A percentile compares a stretch with the other conserved stretches of the same genome.
Conservation (phyloP, 2,113 vertebrate species). For the Trogon melanurus region DNA sequence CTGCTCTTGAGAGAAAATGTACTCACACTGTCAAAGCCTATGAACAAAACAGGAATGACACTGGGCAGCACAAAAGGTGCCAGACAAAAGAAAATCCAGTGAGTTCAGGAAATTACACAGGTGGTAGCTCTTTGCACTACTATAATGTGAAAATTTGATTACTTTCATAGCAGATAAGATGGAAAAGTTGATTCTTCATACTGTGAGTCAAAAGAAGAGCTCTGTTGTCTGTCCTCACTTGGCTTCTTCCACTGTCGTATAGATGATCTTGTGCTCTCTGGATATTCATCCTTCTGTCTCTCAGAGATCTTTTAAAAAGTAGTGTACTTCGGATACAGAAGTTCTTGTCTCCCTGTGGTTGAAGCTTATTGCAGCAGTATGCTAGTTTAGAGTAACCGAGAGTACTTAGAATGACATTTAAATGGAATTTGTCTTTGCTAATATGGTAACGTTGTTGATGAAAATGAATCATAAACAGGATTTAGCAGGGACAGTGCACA, state of each 20-base stretch:
- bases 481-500: not conserved
- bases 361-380: not conserved
- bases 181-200: not conserved
- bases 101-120: conserved; percentile 40
- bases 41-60: not conserved
- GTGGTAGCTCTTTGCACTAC: conserved; percentile 19
- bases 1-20: conserved; percentile 30
- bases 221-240: not conserved
- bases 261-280: not conserved
- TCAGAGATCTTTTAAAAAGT: not conserved
- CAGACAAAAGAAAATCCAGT: conserved; percentile 40
- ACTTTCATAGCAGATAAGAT: conserved; percentile 23
- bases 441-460: not conserved
- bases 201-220: not conserved
- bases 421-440: not conserved
- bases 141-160: conserved; percentile 50
- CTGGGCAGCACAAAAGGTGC: conserved; percentile 50
- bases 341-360: not conserved
- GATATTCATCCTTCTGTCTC: not conserved
- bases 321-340: not conserved
- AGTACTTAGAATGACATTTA: not conserved
- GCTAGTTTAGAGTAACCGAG: not conserved
- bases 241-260: not conserved
- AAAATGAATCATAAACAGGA: not conserved
- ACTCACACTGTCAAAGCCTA: conserved; percentile 23